phyloP scores from a whole-genome alignment of 2,888 invertebrate species.

The Rotaria sp. region DNA sequence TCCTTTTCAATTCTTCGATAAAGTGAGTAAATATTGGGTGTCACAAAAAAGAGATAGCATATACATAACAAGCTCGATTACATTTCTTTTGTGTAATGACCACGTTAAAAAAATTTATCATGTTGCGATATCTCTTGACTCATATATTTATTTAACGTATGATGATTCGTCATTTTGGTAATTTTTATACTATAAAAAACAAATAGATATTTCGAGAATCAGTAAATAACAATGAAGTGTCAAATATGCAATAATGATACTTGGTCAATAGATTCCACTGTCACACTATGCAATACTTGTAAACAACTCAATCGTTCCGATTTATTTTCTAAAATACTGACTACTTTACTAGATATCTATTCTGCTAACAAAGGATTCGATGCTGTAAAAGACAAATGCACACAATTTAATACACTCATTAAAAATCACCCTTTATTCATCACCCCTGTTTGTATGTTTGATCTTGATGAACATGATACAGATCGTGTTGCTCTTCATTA shows the following conservation, averaged over 20 bases:
- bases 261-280: neutral
- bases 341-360: neutral
- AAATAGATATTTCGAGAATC: neutral
- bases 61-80: too few relatives aligned
- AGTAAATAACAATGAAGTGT: neutral
- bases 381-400: neutral
- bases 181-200: neutral
- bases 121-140: neutral
- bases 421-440: conserved; percentile 11
- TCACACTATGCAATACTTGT: neutral
- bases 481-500: conserved; percentile 15
- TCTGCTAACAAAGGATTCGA: neutral
- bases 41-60: too few relatives aligned
- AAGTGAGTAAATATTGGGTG: neutral
- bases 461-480: conserved; percentile 14
- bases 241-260: neutral
- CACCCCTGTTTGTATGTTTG: neutral
- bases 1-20: neutral
- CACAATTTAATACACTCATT: neutral
- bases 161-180: neutral
- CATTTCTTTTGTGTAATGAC: neutral
- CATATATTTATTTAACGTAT: neutral
- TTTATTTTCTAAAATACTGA: conserved; percentile 9
- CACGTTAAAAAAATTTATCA: neutral
- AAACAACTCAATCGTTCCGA: neutral